Evolutionary conservation across 1,140 invertebrate genomes (phyloP).

Genomic region (Nilaparvata lugens): DNA sequence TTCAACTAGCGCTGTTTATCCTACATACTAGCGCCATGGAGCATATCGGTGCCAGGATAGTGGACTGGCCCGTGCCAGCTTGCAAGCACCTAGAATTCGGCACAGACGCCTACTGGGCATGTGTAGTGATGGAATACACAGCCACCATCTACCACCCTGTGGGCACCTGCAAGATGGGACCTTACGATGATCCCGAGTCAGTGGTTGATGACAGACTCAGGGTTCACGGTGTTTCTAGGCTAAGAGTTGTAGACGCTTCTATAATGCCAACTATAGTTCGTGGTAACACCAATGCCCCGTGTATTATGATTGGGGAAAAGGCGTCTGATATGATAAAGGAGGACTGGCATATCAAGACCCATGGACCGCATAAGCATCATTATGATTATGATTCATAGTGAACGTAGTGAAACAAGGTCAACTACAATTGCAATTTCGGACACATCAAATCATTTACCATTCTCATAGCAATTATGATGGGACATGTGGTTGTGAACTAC

Average conservation of each 20-base stretch:
- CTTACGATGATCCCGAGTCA: conserved; percentile 32
- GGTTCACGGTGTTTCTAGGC: conserved; percentile 34
- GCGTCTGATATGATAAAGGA: conserved; percentile 41
- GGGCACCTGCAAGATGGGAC: conserved; percentile 44
- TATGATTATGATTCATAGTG: too few relatives aligned
- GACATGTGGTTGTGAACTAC: too few relatives aligned
- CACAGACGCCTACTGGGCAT: conserved; percentile 52
- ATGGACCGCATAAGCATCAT: neutral
- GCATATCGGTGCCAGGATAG: conserved; percentile 30
- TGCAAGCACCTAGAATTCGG: conserved; percentile 38
- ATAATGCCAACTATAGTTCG: conserved; percentile 42
- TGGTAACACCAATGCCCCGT: conserved; percentile 44
- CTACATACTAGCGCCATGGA: conserved; percentile 33
- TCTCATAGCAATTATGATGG: too few relatives aligned
- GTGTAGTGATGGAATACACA: conserved; percentile 64
- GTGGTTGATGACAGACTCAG: conserved; percentile 40
- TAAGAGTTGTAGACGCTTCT: conserved; percentile 38
- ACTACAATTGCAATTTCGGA: too few relatives aligned
- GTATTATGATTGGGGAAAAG: conserved; percentile 50
- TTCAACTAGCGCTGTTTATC: conserved; percentile 23
- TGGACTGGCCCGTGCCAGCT: conserved; percentile 34
- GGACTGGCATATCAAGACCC: conserved; percentile 22
- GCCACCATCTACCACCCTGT: conserved; percentile 80
- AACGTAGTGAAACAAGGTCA: too few relatives aligned
- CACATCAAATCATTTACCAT: too few relatives aligned